These are phyloP conservation scores for Coilia nasus DNA, from an alignment of 2,797 vertebrate genomes.

Conservation along the genomic window DNA sequence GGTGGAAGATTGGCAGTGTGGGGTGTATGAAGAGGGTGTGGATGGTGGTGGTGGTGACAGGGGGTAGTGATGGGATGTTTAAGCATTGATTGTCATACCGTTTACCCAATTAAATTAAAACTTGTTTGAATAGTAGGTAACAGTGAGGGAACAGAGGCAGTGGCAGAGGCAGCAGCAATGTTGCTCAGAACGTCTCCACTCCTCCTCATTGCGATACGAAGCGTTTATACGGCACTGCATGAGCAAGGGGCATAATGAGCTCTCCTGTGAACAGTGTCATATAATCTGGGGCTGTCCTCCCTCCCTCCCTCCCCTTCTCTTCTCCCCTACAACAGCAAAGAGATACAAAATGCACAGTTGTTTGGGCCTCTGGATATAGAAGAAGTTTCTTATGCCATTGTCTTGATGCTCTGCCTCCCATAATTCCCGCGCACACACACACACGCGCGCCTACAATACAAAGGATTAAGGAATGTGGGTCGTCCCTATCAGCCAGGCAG, in stretches of 20 bases:
- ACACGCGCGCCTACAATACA: slow-evolving; percentile 41
- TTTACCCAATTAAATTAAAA: not conserved
- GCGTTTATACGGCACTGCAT: not conserved
- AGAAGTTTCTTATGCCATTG: slow-evolving; percentile 46
- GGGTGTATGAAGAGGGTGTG: too few species aligned
- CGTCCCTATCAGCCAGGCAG: slow-evolving; percentile 43
- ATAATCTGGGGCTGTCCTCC: slow-evolving; percentile 44
- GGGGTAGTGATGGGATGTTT: not conserved
- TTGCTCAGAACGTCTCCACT: not conserved
- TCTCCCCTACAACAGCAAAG: slow-evolving; percentile 26
- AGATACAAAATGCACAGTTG: slow-evolving; percentile 45
- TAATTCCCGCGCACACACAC: slow-evolving; percentile 32
- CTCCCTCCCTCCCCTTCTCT: not conserved
- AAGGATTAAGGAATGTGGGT: slow-evolving; percentile 56
- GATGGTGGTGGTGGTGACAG: too few species aligned
- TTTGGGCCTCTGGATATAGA: slow-evolving; percentile 52
- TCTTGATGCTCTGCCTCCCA: slow-evolving; percentile 42
- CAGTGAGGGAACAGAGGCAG: not conserved
- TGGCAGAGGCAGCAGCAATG: not conserved
- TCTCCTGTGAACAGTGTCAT: slow-evolving; percentile 45
- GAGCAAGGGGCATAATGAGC: slow-evolving; percentile 46
- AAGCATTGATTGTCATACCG: not conserved
- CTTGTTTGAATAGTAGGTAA: not conserved
- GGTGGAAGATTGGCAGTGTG: too few species aligned
- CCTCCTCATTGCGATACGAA: not conserved